phyloP scores from a whole-genome alignment of 2,888 invertebrate species.

The Cryptophagus acutangulus region DNA sequence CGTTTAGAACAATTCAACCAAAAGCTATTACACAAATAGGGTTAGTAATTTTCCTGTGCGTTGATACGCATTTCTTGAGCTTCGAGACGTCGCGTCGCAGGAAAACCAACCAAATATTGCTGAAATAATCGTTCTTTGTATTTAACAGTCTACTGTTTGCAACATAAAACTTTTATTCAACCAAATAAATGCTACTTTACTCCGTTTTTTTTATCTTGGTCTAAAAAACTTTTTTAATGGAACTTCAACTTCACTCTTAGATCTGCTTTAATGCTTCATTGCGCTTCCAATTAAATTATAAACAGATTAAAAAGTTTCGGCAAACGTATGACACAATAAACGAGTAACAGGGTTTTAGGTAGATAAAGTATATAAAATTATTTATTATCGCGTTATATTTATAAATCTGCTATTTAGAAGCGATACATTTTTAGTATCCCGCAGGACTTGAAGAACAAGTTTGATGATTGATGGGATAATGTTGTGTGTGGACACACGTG shows the following conservation, averaged over 20 bases:
- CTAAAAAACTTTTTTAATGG: too few species aligned
- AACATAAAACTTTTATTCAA: slow-evolving; percentile 4
- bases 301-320: too few species aligned
- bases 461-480: slow-evolving; percentile 3
- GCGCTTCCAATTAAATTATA: too few species aligned
- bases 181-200: slow-evolving; percentile 1
- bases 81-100: neutral
- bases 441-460: neutral
- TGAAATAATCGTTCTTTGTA: too few species aligned
- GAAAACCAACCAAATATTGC: slow-evolving; percentile 10
- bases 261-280: too few species aligned
- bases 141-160: slow-evolving; percentile 2
- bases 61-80: slow-evolving; percentile 13
- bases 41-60: slow-evolving; percentile 21
- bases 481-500: slow-evolving; percentile 7
- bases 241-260: too few species aligned
- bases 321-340: too few species aligned
- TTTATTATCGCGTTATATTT: too few species aligned
- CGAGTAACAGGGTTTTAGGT: too few species aligned
- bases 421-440: slow-evolving; percentile 2
- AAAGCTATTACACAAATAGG: slow-evolving; percentile 24
- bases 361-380: too few species aligned
- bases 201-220: neutral
- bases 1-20: slow-evolving; percentile 24
- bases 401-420: too few species aligned